Evolutionary conservation across 2,113 vertebrate genomes (phyloP).

Genomic region (Canis aureus): DNA sequence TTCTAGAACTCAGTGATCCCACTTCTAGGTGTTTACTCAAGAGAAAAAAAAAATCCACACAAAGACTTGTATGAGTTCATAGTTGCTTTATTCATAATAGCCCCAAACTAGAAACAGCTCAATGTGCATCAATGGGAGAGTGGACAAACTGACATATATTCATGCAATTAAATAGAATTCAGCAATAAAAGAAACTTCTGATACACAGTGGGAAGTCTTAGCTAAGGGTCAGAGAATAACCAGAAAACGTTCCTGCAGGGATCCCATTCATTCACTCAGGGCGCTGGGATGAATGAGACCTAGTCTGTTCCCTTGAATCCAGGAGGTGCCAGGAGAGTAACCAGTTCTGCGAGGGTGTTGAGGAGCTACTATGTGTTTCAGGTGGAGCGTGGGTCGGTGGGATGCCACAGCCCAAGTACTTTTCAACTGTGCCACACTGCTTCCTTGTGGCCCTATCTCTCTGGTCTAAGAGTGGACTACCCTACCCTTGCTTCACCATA

Average conservation of each 20-base stretch:
- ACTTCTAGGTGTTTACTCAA: neutral
- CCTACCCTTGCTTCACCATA: neutral
- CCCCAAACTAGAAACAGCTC: neutral
- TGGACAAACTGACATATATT: neutral
- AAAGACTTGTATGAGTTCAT: neutral
- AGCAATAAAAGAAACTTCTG: neutral
- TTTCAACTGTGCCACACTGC: neutral
- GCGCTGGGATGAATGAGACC: neutral
- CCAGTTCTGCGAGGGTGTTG: neutral
- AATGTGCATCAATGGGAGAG: neutral
- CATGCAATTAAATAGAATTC: neutral
- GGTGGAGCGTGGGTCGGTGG: neutral
- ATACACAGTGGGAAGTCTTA: neutral
- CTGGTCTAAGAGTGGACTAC: neutral
- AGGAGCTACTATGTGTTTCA: neutral
- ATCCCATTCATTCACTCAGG: neutral
- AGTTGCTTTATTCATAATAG: neutral
- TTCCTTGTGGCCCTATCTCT: neutral
- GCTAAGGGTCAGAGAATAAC: neutral
- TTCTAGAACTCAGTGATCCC: neutral
- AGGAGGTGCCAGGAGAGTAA: neutral
- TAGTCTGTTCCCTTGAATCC: neutral
- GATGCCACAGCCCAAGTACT: neutral
- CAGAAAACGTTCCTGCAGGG: neutral
- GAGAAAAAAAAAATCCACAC: neutral